A percentile compares a stretch with the other conserved stretches of the same genome.
phyloP scores from a whole-genome alignment of 2,797 vertebrate genomes.

The Antrozous pallidus region DNA sequence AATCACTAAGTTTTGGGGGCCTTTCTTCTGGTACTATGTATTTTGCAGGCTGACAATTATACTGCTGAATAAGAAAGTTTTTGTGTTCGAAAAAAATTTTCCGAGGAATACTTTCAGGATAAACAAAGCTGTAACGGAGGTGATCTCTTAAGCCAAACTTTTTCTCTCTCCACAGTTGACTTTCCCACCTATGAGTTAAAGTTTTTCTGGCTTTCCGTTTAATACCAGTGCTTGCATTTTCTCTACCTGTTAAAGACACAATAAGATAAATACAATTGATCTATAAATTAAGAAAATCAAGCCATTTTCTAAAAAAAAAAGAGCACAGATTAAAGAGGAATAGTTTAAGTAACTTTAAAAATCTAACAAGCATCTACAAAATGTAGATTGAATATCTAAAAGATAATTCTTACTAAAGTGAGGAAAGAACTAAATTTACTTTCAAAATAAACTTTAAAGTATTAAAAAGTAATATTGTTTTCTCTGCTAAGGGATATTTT shows the following conservation, averaged over 20 bases:
- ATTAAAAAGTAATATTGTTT: background rate
- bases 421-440: slow-evolving; percentile 39
- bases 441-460: slow-evolving; percentile 24
- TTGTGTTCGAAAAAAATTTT: slow-evolving; percentile 86
- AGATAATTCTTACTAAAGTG: slow-evolving; percentile 9
- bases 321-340: slow-evolving; percentile 26
- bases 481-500: slow-evolving; percentile 16
- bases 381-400: slow-evolving; percentile 11
- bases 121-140: slow-evolving; percentile 81
- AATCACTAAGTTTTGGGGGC: slow-evolving; percentile 53
- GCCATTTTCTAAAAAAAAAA: background rate
- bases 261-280: slow-evolving; percentile 60
- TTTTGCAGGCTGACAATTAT: slow-evolving; percentile 87
- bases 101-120: slow-evolving; percentile 86
- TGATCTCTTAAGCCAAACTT: slow-evolving; percentile 83
- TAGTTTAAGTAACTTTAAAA: slow-evolving; percentile 21
- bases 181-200: slow-evolving; percentile 85
- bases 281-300: slow-evolving; percentile 5
- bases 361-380: background rate
- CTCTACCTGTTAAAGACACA: slow-evolving; percentile 59
- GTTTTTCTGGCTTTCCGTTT: slow-evolving; percentile 56
- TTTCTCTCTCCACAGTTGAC: slow-evolving; percentile 85
- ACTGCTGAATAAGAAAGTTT: slow-evolving; percentile 83
- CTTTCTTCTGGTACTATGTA: slow-evolving; percentile 77
- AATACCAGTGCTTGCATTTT: background rate